Percentiles rank a stretch among this genome's conserved stretches.
These are phyloP conservation scores for Drosophila picticornis DNA, from an alignment of 2,888 invertebrate species.

Conservation along the genomic window DNA sequence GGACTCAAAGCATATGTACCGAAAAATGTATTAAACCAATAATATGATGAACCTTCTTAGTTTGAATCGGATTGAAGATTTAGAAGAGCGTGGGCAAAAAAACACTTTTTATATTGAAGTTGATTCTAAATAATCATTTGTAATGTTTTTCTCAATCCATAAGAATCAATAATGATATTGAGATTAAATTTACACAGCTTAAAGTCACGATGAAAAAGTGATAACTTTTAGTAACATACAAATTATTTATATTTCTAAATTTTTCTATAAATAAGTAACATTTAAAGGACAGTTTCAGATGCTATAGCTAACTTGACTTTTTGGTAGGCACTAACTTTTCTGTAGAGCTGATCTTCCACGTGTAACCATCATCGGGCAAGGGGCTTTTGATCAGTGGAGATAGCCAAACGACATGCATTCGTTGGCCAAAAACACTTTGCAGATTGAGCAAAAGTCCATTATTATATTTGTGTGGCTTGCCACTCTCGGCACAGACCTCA, in stretches of 20 bases:
- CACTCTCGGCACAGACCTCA: constrained; percentile 86
- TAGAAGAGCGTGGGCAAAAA: background rate
- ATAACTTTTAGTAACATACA: background rate
- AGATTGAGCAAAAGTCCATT: constrained; percentile 90
- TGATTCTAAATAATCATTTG: background rate
- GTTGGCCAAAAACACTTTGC: constrained; percentile 90
- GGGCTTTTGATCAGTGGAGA: constrained; percentile 91
- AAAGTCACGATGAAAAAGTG: background rate
- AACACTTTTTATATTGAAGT: background rate
- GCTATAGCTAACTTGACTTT: constrained; percentile 21
- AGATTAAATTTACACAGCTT: background rate
- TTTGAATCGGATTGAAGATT: background rate
- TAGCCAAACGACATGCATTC: constrained; percentile 92
- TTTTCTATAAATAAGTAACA: background rate
- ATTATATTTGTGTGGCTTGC: constrained; percentile 87
- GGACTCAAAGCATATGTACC: background rate
- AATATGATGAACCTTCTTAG: background rate
- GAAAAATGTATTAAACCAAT: background rate
- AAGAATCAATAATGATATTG: background rate
- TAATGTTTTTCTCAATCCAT: background rate
- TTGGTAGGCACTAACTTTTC: background rate
- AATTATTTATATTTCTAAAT: background rate
- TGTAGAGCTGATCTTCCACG: constrained; percentile 84
- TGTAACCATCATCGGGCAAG: constrained; percentile 91
- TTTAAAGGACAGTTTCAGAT: background rate